Conservation (phyloP, 2,113 vertebrate genomes). For the Gambusia holbrooki region DNA sequence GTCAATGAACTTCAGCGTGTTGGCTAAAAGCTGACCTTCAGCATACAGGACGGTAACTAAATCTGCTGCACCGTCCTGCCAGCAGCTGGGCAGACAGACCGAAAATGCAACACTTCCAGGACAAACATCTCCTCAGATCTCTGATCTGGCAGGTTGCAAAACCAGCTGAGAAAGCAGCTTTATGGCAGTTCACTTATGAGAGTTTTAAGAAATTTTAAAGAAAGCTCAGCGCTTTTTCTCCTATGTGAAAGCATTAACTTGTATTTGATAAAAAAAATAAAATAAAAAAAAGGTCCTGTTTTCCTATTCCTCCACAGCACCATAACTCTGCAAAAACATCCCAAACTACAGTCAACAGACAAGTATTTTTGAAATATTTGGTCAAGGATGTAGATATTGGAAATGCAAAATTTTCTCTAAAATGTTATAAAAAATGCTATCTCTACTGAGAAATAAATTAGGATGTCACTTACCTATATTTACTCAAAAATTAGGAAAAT, state of each 20-base stretch:
- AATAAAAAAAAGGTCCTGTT: background rate
- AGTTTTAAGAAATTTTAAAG: background rate
- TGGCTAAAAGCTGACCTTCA: constrained; percentile 52
- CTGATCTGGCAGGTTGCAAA: constrained; percentile 13
- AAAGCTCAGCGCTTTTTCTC: background rate
- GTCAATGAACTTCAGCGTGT: constrained; percentile 29
- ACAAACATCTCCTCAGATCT: constrained; percentile 40
- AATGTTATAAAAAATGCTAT: no score
- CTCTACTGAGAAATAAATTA: no score
- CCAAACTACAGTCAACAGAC: no score
- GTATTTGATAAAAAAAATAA: background rate
- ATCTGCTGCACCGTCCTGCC: constrained; percentile 38
- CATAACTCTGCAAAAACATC: no score
- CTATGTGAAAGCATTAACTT: background rate
- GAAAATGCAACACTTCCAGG: constrained; percentile 38
- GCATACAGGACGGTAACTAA: constrained; percentile 44
- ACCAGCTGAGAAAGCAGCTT: background rate
- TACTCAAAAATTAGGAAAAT: no score
- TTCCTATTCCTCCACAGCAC: background rate
- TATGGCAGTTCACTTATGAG: background rate
- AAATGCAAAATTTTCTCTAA: no score
- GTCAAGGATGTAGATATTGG: no score
- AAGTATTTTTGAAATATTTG: no score
- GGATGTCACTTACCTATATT: no score
- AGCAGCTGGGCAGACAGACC: constrained; percentile 21